These are phyloP conservation scores for Beris morrisii DNA, from an alignment of 2,888 invertebrate genomes.

Conservation along the genomic window DNA sequence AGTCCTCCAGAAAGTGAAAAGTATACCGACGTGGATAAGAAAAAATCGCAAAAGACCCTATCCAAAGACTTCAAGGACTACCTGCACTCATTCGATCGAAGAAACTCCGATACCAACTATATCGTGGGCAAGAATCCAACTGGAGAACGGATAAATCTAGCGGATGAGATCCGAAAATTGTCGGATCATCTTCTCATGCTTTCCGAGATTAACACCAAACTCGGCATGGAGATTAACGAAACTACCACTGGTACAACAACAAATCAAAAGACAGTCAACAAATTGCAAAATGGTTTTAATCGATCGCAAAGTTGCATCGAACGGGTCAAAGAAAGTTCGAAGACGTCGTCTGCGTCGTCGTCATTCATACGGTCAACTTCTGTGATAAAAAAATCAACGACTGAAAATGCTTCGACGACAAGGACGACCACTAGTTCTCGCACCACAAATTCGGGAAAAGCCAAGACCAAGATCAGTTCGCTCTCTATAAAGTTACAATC, in stretches of 20 bases:
- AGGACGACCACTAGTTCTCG: background rate
- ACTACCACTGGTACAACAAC: constrained; percentile 42
- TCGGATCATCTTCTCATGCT: constrained; percentile 76
- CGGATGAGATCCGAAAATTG: constrained; percentile 80
- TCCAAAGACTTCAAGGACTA: constrained; percentile 51
- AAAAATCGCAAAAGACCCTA: constrained; percentile 11
- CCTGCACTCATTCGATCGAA: constrained; percentile 64
- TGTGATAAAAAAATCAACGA: constrained; percentile 44
- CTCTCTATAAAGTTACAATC: constrained; percentile 51
- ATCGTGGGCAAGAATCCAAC: constrained; percentile 59
- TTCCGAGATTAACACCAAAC: constrained; percentile 64
- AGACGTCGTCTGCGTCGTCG: background rate
- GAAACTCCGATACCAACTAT: constrained; percentile 78
- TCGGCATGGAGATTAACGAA: constrained; percentile 44
- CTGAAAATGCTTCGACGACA: constrained; percentile 32
- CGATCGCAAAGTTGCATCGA: constrained; percentile 26
- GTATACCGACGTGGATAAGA: background rate
- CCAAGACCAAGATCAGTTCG: constrained; percentile 43
- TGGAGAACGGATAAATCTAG: constrained; percentile 67
- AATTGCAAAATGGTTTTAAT: constrained; percentile 1
- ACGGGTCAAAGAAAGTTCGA: background rate
- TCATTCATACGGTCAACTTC: constrained; percentile 48
- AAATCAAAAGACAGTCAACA: constrained; percentile 51
- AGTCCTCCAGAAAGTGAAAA: constrained; percentile 8
- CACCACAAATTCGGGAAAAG: background rate